Base-by-base conservation (phyloP, 2,113 vertebrate species). In the Corvus moneduloides region DNA sequence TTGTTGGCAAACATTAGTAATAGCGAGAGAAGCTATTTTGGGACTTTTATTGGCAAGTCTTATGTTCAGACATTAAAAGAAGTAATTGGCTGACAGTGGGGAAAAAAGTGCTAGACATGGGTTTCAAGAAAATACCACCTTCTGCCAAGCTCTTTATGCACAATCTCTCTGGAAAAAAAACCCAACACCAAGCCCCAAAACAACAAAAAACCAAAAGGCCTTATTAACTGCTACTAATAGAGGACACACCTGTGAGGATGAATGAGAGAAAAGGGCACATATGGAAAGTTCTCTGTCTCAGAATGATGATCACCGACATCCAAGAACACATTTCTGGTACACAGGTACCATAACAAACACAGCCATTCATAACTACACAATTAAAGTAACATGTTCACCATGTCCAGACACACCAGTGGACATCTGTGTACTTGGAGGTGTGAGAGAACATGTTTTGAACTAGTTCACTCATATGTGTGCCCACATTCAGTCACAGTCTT, bases 1-100 rank as follows among this genome's bases (percentile, higher is more conserved):
- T 93, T 94, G 89, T 91, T 93, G 86, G 90, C 78, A 96, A 96
- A 97, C 83, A 84, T 52, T 71, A 69, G 73, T 75, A 95, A 64
- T 75, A 82, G 87, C 8, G 63, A 92, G 48, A 91, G 51, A 80
- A 90, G 83, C 66, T 93, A 95, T 96, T 97, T 87, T 84, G 87
- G 76, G 82, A 58, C 73, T 82, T 90, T 44, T 89, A 90, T 84
- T 94, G 68, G 91, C 94, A 94, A 78, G 79, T 78, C 55, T 85
- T 68, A 61, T 52, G 27, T 87, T 95, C 79, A 84, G 89, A 90
- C 41, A 84, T 64, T 94, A 77, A 86, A 92, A 86, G n/a, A 83
- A 96, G 17, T 69, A 93, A 87, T 74, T 59, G 79, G 55, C 41
- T 94, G 75, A 81, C 72, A 56, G 88, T 46, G 54, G 66, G 66